Evolutionary conservation across 2,888 invertebrate genomes (phyloP).

Genomic region (Ectobius pallidus): DNA sequence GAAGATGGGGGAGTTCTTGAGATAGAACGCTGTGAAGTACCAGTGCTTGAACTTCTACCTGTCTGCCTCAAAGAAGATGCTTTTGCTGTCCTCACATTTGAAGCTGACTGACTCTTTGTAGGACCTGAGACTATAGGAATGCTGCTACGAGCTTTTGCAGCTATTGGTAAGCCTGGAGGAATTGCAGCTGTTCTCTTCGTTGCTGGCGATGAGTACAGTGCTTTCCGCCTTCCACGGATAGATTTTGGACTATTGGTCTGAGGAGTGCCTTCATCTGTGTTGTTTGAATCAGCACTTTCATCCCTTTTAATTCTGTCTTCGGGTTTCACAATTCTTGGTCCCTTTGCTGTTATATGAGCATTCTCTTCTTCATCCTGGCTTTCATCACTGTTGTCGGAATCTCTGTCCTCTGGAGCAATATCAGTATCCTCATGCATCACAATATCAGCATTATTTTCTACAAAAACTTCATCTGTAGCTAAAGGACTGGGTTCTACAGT

Average conservation of each 20-base stretch:
- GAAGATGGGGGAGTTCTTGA: constrained; percentile 49
- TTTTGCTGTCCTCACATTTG: constrained; percentile 47
- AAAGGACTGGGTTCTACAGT: neutral
- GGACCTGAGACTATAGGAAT: constrained; percentile 45
- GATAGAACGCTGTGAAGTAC: constrained; percentile 43
- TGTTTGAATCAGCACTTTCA: constrained; percentile 50
- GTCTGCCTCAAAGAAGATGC: constrained; percentile 50
- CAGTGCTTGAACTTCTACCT: constrained; percentile 50
- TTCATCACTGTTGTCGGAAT: constrained; percentile 25
- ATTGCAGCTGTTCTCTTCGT: constrained; percentile 54
- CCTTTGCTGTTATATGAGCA: constrained; percentile 40
- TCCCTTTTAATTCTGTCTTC: constrained; percentile 48
- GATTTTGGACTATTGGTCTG: constrained; percentile 57
- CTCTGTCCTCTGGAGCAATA: neutral
- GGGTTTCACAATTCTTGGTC: constrained; percentile 61
- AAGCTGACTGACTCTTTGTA: neutral
- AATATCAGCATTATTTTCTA: neutral
- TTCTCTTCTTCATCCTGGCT: constrained; percentile 43
- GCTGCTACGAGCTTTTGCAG: constrained; percentile 42
- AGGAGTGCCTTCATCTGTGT: constrained; percentile 47
- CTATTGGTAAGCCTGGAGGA: constrained; percentile 48
- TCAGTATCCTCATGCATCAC: neutral
- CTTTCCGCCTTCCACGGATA: constrained; percentile 70
- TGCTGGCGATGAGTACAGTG: constrained; percentile 68
- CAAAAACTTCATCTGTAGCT: neutral